phyloP scores from a whole-genome alignment of 2,888 invertebrate genomes.

The Scaeva pyrastri region DNA sequence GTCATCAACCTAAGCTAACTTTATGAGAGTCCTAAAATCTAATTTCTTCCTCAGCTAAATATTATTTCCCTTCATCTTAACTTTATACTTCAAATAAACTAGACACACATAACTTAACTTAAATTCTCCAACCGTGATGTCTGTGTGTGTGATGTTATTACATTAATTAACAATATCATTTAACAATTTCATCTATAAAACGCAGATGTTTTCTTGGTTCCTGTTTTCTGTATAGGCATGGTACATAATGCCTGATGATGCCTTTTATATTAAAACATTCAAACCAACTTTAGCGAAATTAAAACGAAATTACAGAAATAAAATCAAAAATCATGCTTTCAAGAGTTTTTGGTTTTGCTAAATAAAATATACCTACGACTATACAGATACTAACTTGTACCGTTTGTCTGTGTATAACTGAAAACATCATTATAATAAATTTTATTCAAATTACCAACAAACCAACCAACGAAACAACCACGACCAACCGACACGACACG shows the following conservation, averaged over 20 bases:
- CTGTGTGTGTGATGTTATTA: background rate
- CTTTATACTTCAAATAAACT: background rate
- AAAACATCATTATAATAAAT: constrained; percentile 29
- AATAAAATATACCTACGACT: background rate
- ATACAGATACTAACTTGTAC: too few species aligned
- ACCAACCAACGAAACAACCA: background rate
- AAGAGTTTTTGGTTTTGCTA: background rate
- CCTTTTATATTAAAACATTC: background rate
- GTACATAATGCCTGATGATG: too few species aligned
- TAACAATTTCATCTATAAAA: background rate
- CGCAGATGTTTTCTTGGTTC: background rate
- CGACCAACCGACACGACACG: background rate
- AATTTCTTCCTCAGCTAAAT: background rate
- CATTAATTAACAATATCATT: constrained; percentile 7
- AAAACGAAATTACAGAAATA: constrained; percentile 25
- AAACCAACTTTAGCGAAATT: constrained; percentile 1
- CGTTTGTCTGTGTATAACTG: too few species aligned
- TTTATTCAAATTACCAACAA: constrained; percentile 26
- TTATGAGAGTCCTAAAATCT: background rate
- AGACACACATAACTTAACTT: too few species aligned
- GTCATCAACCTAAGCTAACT: background rate
- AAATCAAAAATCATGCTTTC: constrained; percentile 28
- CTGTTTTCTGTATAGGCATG: background rate
- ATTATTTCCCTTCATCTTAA: background rate
- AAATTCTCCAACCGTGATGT: background rate